phyloP scores from a whole-genome alignment of 2,888 invertebrate genomes.

The Lasioglossum pauxillum region DNA sequence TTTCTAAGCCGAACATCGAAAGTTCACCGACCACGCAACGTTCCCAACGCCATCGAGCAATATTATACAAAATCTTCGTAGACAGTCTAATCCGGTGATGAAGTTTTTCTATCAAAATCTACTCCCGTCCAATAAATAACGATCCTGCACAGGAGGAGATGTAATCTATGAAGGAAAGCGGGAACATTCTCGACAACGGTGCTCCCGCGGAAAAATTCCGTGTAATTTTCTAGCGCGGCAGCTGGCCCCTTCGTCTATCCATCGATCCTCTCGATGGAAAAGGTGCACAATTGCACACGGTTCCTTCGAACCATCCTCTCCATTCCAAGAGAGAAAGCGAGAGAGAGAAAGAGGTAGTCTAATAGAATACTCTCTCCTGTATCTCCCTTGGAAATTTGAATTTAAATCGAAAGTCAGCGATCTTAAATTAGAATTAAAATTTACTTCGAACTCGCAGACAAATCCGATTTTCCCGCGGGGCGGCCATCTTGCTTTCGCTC shows the following conservation, averaged over 20 bases:
- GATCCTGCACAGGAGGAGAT: neutral
- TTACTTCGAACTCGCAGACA: neutral
- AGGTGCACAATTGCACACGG: constrained; percentile 43
- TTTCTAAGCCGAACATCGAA: neutral
- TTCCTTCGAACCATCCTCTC: constrained; percentile 8
- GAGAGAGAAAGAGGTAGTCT: neutral
- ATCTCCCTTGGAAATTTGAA: neutral
- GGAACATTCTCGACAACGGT: constrained; percentile 6
- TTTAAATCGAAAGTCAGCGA: neutral
- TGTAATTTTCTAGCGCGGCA: constrained; percentile 50
- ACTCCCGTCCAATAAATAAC: constrained; percentile 16
- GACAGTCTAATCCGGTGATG: neutral
- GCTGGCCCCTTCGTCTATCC: constrained; percentile 34
- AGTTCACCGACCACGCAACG: neutral
- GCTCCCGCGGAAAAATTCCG: constrained; percentile 35
- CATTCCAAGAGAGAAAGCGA: neutral
- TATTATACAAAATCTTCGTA: neutral
- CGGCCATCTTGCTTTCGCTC: neutral
- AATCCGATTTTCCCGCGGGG: neutral
- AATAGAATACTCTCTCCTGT: neutral
- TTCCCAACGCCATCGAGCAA: neutral
- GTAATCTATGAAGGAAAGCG: constrained; percentile 6
- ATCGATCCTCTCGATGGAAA: constrained; percentile 42
- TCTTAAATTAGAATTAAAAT: neutral
- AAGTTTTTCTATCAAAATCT: neutral